Evolutionary conservation across 2,888 invertebrate genomes (phyloP).

Genomic region (Callosobruchus maculatus): DNA sequence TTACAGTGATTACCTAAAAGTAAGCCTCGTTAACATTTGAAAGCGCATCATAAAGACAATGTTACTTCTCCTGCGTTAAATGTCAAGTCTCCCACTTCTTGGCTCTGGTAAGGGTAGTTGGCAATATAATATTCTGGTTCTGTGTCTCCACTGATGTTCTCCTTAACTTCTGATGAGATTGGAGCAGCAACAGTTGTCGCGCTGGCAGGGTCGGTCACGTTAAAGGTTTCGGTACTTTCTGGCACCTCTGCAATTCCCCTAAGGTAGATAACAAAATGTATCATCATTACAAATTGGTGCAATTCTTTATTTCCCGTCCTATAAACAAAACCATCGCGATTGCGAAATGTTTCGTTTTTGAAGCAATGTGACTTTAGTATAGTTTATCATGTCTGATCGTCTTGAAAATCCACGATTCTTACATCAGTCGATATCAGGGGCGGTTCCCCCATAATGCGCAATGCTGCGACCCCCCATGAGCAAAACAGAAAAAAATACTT

Average conservation of each 20-base stretch:
- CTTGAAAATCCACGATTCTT: too few relatives aligned
- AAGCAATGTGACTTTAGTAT: too few relatives aligned
- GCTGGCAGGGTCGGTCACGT: conserved; percentile 24
- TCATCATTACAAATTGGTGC: too few relatives aligned
- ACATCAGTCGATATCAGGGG: too few relatives aligned
- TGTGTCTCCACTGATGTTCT: not conserved
- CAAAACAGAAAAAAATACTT: too few relatives aligned
- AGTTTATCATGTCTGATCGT: too few relatives aligned
- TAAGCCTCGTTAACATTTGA: conserved; percentile 19
- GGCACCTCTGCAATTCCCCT: conserved; percentile 75
- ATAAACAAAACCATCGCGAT: too few relatives aligned
- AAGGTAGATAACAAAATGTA: too few relatives aligned
- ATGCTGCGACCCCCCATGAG: too few relatives aligned
- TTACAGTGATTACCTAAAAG: conserved; percentile 66
- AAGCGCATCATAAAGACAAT: not conserved
- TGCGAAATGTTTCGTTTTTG: too few relatives aligned
- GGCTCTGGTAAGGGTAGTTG: conserved; percentile 84
- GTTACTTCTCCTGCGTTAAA: conserved; percentile 76
- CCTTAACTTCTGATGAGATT: conserved; percentile 27
- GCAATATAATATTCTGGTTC: conserved; percentile 76
- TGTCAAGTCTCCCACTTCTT: conserved; percentile 85
- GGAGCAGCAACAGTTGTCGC: conserved; percentile 13
- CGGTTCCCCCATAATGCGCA: too few relatives aligned
- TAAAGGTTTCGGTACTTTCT: conserved; percentile 44
- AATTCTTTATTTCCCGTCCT: too few relatives aligned